These are phyloP conservation scores for Achroia grisella DNA, from an alignment of 1,140 invertebrate species.

Conservation along the genomic window DNA sequence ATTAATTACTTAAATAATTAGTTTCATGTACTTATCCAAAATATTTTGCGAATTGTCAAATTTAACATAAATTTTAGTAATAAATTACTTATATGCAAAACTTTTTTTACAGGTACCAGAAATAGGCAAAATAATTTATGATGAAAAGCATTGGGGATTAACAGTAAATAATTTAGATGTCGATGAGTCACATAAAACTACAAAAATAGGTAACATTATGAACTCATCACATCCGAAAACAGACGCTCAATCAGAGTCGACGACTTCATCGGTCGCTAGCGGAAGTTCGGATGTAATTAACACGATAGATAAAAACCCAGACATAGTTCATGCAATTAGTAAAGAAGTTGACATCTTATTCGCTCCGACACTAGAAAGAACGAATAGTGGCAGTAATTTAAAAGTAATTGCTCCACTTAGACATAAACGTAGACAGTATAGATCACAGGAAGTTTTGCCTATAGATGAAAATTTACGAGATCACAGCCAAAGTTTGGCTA, in stretches of 20 bases:
- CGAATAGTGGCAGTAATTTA: conserved; percentile 60
- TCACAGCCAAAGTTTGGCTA: conserved; percentile 14
- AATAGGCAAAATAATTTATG: conserved; percentile 36
- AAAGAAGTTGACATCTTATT: conserved; percentile 65
- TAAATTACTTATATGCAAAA: neutral
- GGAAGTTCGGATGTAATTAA: conserved; percentile 42
- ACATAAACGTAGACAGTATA: conserved; percentile 57
- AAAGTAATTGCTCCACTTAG: conserved; percentile 50
- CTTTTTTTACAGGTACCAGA: conserved; percentile 38
- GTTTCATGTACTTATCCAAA: too few species aligned
- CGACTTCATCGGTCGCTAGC: conserved; percentile 41
- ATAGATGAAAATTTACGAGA: conserved; percentile 21
- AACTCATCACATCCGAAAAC: conserved; percentile 32
- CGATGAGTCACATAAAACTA: conserved; percentile 13
- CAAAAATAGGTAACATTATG: conserved; percentile 54
- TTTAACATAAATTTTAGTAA: too few species aligned
- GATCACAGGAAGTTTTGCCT: conserved; percentile 63
- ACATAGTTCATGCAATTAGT: conserved; percentile 42
- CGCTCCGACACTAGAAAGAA: conserved; percentile 53
- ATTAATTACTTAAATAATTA: too few species aligned
- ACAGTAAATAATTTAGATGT: conserved; percentile 8
- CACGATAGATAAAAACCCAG: conserved; percentile 31
- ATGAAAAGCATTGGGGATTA: conserved; percentile 43
- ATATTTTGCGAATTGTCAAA: too few species aligned
- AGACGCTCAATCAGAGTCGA: conserved; percentile 38